Evolutionary conservation across 2,888 invertebrate species (phyloP), one percentile per base, ranked within the genome.

Genomic region (Ichneumoninae sp.): DNA sequence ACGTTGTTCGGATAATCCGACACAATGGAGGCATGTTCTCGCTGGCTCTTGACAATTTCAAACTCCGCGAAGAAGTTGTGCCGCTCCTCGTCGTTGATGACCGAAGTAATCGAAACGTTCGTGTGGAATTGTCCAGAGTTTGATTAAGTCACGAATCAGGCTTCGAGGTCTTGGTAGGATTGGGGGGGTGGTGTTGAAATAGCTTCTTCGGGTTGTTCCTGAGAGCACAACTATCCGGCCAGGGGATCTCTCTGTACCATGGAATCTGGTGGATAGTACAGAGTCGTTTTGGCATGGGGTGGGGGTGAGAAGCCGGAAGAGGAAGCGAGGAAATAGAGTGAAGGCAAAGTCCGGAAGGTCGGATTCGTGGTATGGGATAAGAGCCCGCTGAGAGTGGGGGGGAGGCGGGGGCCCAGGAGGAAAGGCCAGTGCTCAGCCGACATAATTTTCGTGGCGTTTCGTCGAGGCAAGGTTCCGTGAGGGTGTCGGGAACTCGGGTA

Each of bases 401-500:
- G 71, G 19, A n/a, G 47, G 16, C 22, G 40, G 33, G 33, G 2
- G 40, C 44, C 44, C 44, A 16, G 40, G 40, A 76, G 54, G 40
- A 33, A 68, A 30, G 76, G 47, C 40, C 16, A 36, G 47, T 30
- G 50, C 52, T 30, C 30, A 33, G 60, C 50, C 68, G 69, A 80
- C 69, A 75, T 80, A 66, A 74, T 69, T 80, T 74, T 80, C 60
- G 40, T 71, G 26, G 65, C 22, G 30, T 71, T 72, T 80, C 72
- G 66, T 68, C 80, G 69, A 44, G 54, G 33, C 40, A 80, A 40
- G 68, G 30, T 69, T 60, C 69, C 44, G 36, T 33, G 44, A 65
- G 26, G 76, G 62, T 66, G 76, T 81, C 75, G 70, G 50, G 75
- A 76, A 76, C 70, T 62, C 69, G 75, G 62, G 75, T 81, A 75